phyloP scores from a whole-genome alignment of 23 tunicate genomes.

The Trididemnum clinides region DNA sequence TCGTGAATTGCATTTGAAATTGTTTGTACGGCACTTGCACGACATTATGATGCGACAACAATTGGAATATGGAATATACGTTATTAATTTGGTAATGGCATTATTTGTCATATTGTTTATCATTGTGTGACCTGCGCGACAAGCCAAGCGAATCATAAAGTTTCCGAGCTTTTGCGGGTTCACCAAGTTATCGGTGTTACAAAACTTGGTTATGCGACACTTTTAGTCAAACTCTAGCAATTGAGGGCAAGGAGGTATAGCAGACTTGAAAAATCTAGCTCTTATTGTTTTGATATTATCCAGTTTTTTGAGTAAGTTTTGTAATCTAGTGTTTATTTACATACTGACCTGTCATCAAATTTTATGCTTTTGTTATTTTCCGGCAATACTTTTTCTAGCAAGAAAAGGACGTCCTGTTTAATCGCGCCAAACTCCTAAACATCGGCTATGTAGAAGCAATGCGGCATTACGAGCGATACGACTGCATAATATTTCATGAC shows the following conservation, averaged over 20 bases:
- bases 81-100: constrained; percentile 39
- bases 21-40: constrained; percentile 31
- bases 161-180: too few species aligned
- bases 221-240: too few species aligned
- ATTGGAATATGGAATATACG: constrained; percentile 32
- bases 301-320: too few species aligned
- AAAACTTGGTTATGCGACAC: too few species aligned
- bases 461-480: neutral
- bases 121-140: too few species aligned
- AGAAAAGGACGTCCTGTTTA: neutral
- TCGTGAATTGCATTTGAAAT: constrained; percentile 60
- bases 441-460: constrained; percentile 21
- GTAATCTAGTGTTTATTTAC: too few species aligned
- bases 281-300: too few species aligned
- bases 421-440: constrained; percentile 32
- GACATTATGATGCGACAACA: neutral
- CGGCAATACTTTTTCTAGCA: neutral
- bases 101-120: too few species aligned
- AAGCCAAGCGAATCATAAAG: too few species aligned
- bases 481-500: constrained; percentile 34
- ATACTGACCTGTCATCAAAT: neutral
- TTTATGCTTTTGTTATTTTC: neutral
- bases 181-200: too few species aligned
- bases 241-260: too few species aligned
- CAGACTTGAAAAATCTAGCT: too few species aligned